Evolutionary conservation across 2,113 vertebrate species (phyloP), one percentile per base, ranked within the genome.

Genomic region (Serilophus lunatus): DNA sequence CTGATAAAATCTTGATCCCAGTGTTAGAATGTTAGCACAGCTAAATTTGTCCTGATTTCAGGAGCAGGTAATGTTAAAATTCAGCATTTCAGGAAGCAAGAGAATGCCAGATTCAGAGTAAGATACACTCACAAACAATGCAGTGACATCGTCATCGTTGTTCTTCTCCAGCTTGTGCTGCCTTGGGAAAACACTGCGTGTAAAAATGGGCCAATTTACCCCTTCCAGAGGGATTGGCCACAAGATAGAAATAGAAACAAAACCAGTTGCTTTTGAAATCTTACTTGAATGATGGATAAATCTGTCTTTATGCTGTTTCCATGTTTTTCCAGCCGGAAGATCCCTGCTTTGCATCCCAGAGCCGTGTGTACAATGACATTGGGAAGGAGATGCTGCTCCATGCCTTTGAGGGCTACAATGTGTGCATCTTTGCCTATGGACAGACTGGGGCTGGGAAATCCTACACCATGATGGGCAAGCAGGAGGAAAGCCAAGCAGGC

Each of bases 391-490:
- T 99, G 99, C 98, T 99, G 88, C 97, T 98, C 54, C 99, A 99
- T 8, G 99, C 99, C 63, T 99, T 99, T 31, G 99, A 99, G 91
- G 99, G 99, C 81, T 99, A 99, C 96, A 99, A 99, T 1, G 99
- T 99, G 4, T 99, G 99, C 95, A 99, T 99, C 92, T 99, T 99
- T 87, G 99, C 99, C 51, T 99, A 99, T 42, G 99, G 99, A 81
- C 99, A 99, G 98, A 99, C 99, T 12, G 99, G 99, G 95, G 98
- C 99, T 95, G 99, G 99, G 77, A 99, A 99, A 86, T 99, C 99
- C 86, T 99, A 99, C 68, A 99, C 99, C 4, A 99, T 99, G 99
- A 99, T 99, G 99, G 99, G 99, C 82, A 99, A 99, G 94, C 99
- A 99, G 96, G 99, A 99, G 93, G 99, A 99, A 92, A 99, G 99